These are phyloP conservation scores for Clitarchus hookeri DNA, from an alignment of 2,888 invertebrate species.

Conservation along the genomic window DNA sequence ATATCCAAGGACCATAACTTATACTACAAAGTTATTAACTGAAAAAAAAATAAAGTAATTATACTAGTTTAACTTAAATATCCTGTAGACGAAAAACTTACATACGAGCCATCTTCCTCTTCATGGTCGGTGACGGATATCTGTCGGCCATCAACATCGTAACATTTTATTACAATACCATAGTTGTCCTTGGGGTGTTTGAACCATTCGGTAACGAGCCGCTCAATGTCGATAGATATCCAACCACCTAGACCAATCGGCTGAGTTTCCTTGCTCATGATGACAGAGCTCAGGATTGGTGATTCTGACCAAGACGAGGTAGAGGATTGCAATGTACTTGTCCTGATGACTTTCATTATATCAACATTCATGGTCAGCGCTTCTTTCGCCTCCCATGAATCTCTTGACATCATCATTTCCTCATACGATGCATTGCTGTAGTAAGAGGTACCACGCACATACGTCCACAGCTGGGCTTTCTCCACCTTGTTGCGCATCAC, in stretches of 20 bases:
- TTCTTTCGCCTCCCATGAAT: too few relatives aligned
- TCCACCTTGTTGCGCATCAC: slow-evolving; percentile 70
- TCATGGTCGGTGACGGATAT: slow-evolving; percentile 67
- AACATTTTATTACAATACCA: slow-evolving; percentile 73
- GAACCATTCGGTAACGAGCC: slow-evolving; percentile 77
- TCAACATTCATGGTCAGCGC: background rate
- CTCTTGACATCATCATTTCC: background rate
- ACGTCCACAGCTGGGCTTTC: slow-evolving; percentile 71
- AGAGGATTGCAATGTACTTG: background rate
- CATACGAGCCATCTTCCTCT: slow-evolving; percentile 60
- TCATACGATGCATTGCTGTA: background rate
- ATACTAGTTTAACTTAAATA: background rate
- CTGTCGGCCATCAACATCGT: slow-evolving; percentile 45
- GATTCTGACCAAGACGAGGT: slow-evolving; percentile 49
- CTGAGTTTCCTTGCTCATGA: slow-evolving; percentile 51
- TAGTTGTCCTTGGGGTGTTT: slow-evolving; percentile 73
- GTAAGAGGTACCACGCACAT: slow-evolving; percentile 60
- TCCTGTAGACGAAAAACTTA: slow-evolving; percentile 45
- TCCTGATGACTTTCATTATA: background rate
- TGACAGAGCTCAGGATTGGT: slow-evolving; percentile 60
- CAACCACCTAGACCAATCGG: slow-evolving; percentile 64
- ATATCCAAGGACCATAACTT: too few relatives aligned
- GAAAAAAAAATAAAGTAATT: too few relatives aligned
- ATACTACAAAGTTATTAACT: too few relatives aligned
- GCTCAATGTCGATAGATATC: slow-evolving; percentile 75